Conservation (phyloP, 2,113 vertebrate species). For the Cephalopholis sonnerati region DNA sequence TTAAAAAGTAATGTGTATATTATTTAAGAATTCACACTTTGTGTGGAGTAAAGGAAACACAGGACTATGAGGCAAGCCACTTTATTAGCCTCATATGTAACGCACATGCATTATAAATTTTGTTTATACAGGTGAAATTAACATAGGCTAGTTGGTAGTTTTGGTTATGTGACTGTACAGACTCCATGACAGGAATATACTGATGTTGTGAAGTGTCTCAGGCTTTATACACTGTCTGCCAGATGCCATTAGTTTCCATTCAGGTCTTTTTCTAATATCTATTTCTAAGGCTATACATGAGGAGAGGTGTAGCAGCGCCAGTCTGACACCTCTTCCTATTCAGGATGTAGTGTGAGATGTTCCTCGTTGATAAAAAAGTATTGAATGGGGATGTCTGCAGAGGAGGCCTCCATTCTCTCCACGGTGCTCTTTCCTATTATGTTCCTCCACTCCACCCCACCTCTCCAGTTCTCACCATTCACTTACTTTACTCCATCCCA, state of each 20-base stretch:
- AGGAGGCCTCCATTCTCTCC: constrained; percentile 1
- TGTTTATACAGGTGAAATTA: neutral
- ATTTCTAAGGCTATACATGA: neutral
- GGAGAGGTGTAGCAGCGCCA: constrained; percentile 8
- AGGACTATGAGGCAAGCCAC: neutral
- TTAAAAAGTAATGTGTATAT: neutral
- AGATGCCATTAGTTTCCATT: constrained; percentile 18
- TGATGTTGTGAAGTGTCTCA: neutral
- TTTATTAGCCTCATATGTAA: neutral
- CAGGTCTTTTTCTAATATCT: neutral
- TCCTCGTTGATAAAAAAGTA: constrained; percentile 22
- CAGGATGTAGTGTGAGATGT: constrained; percentile 4
- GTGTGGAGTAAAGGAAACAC: neutral
- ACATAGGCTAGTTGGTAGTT: neutral
- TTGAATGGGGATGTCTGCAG: constrained; percentile 19
- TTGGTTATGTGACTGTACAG: neutral
- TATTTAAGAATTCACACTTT: neutral
- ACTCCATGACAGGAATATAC: neutral
- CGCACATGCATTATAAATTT: neutral
- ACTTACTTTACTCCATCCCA: constrained; percentile 42
- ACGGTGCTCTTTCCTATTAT: constrained; percentile 29
- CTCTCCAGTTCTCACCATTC: constrained; percentile 36
- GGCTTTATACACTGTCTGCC: neutral
- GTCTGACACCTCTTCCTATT: constrained; percentile 41
- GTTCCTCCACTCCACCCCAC: constrained; percentile 6